Conservation (phyloP, 2,888 invertebrate species). For the Amphipyra berbera region DNA sequence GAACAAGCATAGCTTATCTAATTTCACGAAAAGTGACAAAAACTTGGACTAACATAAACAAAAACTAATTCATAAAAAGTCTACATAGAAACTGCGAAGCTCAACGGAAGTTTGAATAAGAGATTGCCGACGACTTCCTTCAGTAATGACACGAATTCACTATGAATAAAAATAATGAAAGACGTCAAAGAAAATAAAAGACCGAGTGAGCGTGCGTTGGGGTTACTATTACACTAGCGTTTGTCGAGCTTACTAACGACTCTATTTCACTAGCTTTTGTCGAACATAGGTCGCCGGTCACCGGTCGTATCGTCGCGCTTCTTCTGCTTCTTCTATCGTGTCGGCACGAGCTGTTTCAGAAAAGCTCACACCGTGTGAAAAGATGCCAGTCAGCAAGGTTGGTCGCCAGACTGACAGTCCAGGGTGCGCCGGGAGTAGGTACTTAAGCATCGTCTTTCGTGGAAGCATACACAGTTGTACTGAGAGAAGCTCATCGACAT, state of each 20-base stretch:
- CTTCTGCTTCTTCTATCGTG: too few relatives aligned
- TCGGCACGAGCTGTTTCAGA: too few relatives aligned
- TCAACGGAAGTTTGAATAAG: conserved; percentile 43
- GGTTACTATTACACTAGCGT: conserved; percentile 3
- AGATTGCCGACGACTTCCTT: conserved; percentile 31
- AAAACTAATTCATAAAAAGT: conserved; percentile 35
- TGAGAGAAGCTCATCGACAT: too few relatives aligned
- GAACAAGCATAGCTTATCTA: too few relatives aligned
- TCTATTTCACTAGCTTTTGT: conserved; percentile 1
- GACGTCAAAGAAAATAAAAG: conserved; percentile 30
- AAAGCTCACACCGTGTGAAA: too few relatives aligned
- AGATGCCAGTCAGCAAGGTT: too few relatives aligned
- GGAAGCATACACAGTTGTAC: too few relatives aligned
- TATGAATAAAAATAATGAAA: conserved; percentile 48
- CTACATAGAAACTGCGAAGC: conserved; percentile 29
- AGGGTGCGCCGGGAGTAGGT: too few relatives aligned
- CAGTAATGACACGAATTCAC: conserved; percentile 35
- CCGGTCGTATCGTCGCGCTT: too few relatives aligned
- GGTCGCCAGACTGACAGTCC: too few relatives aligned
- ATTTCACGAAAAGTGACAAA: neutral
- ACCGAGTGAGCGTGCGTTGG: conserved; percentile 2
- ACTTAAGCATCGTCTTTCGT: too few relatives aligned
- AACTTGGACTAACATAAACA: conserved; percentile 6
- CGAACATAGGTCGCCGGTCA: neutral
- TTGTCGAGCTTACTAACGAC: neutral